Evolutionary conservation across 2,888 invertebrate species (phyloP), one percentile per base, ranked within the genome.

Genomic region (Pyrgus malvae): DNA sequence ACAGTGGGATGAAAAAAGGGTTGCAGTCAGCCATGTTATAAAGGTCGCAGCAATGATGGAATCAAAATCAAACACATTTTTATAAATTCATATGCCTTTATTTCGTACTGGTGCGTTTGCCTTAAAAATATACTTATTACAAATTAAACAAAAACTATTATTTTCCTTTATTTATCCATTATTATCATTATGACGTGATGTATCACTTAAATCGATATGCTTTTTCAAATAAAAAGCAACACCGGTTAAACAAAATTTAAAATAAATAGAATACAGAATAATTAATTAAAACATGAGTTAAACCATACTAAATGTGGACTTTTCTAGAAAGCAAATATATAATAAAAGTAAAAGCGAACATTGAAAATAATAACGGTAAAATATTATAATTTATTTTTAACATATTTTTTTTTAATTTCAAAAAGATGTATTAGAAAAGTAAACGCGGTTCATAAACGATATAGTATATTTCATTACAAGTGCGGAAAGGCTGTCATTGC

Each of bases 11-110:
- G n/a, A n/a, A n/a, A n/a, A n/a, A n/a, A n/a, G n/a, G n/a, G n/a
- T n/a, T n/a, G n/a, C n/a, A n/a, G n/a, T n/a, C n/a, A n/a, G n/a
- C n/a, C n/a, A n/a, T n/a, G n/a, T n/a, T n/a, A n/a, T n/a, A n/a
- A n/a, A n/a, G n/a, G n/a, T n/a, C n/a, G n/a, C n/a, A n/a, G n/a
- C n/a, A n/a, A n/a, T n/a, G n/a, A n/a, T n/a, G n/a, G n/a, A n/a
- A n/a, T n/a, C n/a, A n/a, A n/a, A 48, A 9, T 51, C 2, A 68
- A 59, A 46, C 37, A 17, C 29, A 44, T 51, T 57, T 65, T 64
- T 84, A 87, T 83, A 89, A 89, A 89, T 77, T 90, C 86, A 84
- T 88, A 84, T 90, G 87, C 88, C 77, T 90, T 90, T 89, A 90
- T 90, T 89, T 87, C 89, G 81, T 89, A 89, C 86, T 89, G 89